A percentile compares a stretch with the other conserved stretches of the same genome.
These are phyloP conservation scores for Paelopatides confundens DNA, from an alignment of 53 echinoderm and acorn worm species.

Conservation along the genomic window DNA sequence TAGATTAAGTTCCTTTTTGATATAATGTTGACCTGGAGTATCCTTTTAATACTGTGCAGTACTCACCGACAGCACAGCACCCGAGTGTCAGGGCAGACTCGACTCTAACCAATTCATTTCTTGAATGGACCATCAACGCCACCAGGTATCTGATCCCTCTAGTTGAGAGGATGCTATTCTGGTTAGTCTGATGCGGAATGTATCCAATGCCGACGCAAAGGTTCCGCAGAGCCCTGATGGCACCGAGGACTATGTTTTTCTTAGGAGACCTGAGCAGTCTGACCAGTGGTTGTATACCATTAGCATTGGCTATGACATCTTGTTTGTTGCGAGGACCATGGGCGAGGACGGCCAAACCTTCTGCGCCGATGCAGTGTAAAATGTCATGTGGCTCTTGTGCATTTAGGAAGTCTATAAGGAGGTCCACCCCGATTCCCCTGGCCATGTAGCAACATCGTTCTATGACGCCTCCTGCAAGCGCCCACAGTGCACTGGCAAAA, in stretches of 20 bases:
- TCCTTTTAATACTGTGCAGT: no score
- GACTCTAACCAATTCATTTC: conserved; percentile 91
- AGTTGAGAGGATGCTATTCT: conserved; percentile 77
- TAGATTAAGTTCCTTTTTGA: no score
- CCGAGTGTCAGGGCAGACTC: conserved; percentile 91
- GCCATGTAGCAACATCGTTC: conserved; percentile 93
- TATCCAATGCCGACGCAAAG: conserved; percentile 94
- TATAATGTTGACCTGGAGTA: no score
- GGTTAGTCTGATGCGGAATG: conserved; percentile 89
- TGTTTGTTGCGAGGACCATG: conserved; percentile 94
- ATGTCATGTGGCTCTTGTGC: conserved; percentile 85
- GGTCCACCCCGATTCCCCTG: conserved; percentile 88
- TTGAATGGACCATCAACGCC: conserved; percentile 94
- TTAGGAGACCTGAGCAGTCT: conserved; percentile 90
- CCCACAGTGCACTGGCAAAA: conserved; percentile 95
- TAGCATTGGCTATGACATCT: conserved; percentile 85
- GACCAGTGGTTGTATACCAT: conserved; percentile 93
- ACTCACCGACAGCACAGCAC: conserved; percentile 91
- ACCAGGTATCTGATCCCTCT: conserved; percentile 91
- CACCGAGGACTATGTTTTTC: conserved; percentile 93
- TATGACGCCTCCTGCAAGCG: conserved; percentile 90
- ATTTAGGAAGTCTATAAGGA: conserved; percentile 92
- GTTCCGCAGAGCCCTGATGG: conserved; percentile 86
- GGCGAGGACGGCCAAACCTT: conserved; percentile 87
- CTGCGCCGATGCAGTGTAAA: conserved; percentile 94